Percentiles rank a stretch among this genome's conserved stretches.
Conservation (phyloP, 1,140 invertebrate genomes). For the Atopsyche davidsoni region DNA sequence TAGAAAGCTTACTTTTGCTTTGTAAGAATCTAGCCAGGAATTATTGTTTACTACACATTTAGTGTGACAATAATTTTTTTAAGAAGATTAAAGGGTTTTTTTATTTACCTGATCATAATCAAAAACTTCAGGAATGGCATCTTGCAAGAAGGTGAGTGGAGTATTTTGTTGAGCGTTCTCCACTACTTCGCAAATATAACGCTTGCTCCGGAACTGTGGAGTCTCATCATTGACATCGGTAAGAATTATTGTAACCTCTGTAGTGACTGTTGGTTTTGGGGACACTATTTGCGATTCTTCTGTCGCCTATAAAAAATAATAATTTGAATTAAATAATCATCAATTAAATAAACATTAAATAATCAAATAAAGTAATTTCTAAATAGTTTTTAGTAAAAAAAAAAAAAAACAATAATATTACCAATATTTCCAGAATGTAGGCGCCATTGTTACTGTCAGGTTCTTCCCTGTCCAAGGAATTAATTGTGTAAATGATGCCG, state of each 20-base stretch:
- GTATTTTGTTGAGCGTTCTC: constrained; percentile 90
- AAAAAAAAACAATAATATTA: constrained; percentile 33
- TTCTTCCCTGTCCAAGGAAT: constrained; percentile 74
- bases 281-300: constrained; percentile 56
- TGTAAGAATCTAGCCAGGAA: no score
- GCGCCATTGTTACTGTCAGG: constrained; percentile 75
- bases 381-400: constrained; percentile 3
- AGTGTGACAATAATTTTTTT: no score
- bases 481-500: constrained; percentile 72
- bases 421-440: constrained; percentile 79
- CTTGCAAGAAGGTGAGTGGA: constrained; percentile 78
- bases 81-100: constrained; percentile 7
- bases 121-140: constrained; percentile 77
- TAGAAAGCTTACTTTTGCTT: no score
- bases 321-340: constrained; percentile 7
- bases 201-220: constrained; percentile 70
- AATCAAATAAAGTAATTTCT: constrained; percentile 7
- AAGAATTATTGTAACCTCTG: constrained; percentile 87
- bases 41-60: no score
- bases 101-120: constrained; percentile 81
- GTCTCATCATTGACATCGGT: constrained; percentile 94
- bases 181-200: constrained; percentile 82
- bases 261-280: constrained; percentile 69
- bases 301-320: constrained; percentile 52
- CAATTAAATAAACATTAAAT: constrained; percentile 1